Evolutionary conservation across 2,888 invertebrate species (phyloP), one percentile per base, ranked within the genome.

Genomic region (Spilosoma lubricipeda): DNA sequence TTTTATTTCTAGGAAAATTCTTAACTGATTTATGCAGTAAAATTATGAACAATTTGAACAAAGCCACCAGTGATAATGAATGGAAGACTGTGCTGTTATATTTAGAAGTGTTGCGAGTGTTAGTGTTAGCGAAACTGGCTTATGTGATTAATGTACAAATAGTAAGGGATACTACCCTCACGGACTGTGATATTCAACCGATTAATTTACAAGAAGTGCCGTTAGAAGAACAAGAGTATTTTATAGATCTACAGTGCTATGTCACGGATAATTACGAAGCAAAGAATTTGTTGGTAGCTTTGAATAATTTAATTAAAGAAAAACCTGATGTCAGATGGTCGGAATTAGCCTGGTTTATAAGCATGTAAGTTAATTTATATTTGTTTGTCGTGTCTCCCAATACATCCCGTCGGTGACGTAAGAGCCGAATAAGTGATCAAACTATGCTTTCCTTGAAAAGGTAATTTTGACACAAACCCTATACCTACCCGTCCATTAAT

Each of bases 311-410:
- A 82, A 89, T 97, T 74, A 94, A 93, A 80, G 95, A 96, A 84
- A 96, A 97, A 78, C 95, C 96, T 11, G 96, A 96, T 80, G 96
- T 96, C 78, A 96, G 96, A 82, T 98, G 98, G 98, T 90, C 96
- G 20, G 97, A 97, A 88, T 93, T 98, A 78, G 96, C 97, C 75
- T 98, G 98, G 97, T 94, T 97, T 86, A 93, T 96, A 87, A 96
- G 96, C 89, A 93, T 96, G 97, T 97, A 90, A 96, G 97, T 96
- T 87, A 78, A 71, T 59, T 69, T 33, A 18, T 48, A 20, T 45
- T 18, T 2, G 0, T 42, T 42, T 33, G 33, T 33, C 33, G 33
- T 3, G 2, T 33, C 33, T 33, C 18, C 45, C 3, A n/a, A 45
- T 45, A 15, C 45, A 18, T 45, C 18, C 18, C 18, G 4, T 18